phyloP scores from a whole-genome alignment of 2,888 invertebrate species.

The Pseudolycoriella hygida region DNA sequence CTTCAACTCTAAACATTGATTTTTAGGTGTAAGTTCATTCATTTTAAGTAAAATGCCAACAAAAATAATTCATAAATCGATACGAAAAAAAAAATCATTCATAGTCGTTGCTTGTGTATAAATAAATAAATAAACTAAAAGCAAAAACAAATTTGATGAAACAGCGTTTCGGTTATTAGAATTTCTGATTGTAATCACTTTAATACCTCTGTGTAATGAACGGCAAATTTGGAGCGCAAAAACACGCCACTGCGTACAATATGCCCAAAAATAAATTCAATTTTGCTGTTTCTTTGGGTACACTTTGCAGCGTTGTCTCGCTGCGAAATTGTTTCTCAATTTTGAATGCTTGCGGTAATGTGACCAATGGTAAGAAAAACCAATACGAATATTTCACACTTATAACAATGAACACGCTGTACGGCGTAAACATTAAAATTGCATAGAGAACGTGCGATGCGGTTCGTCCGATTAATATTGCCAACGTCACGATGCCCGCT shows the following conservation, averaged over 20 bases:
- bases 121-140: too few relatives aligned
- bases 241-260: conserved; percentile 70
- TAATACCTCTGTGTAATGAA: not conserved
- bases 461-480: conserved; percentile 82
- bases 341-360: conserved; percentile 74
- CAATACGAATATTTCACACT: conserved; percentile 70
- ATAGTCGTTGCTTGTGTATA: too few relatives aligned
- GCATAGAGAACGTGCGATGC: conserved; percentile 84
- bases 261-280: conserved; percentile 82
- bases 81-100: too few relatives aligned
- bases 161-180: too few relatives aligned
- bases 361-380: conserved; percentile 77
- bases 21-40: too few relatives aligned
- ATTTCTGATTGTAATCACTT: too few relatives aligned
- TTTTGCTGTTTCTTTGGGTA: conserved; percentile 78
- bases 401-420: conserved; percentile 73
- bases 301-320: conserved; percentile 56
- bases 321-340: conserved; percentile 77
- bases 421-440: conserved; percentile 76
- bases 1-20: too few relatives aligned
- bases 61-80: too few relatives aligned
- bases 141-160: too few relatives aligned
- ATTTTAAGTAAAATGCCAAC: too few relatives aligned
- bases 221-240: conserved; percentile 46
- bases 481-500: conserved; percentile 85